Evolutionary conservation across 1,140 invertebrate species (phyloP), one percentile per base, ranked within the genome.

Genomic region (Tetramorium parvispinum): DNA sequence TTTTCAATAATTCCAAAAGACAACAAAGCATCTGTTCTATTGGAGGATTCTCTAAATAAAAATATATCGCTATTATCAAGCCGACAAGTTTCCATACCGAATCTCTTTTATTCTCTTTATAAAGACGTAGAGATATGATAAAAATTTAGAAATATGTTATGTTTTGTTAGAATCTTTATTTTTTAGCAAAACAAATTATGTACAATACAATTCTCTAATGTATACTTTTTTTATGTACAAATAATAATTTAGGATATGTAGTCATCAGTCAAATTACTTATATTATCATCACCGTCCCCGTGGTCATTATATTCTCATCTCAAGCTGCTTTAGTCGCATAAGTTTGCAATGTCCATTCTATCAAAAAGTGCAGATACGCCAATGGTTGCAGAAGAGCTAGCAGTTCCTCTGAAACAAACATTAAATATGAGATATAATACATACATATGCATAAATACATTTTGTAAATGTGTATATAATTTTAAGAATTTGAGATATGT

Each of bases 341-440:
- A 24, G 94, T 95, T 51, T 95, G 93, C 27, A 95, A 88, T 16
- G 94, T 95, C 94, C 94, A 95, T 92, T 95, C 94, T 21, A 95
- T 95, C 27, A 95, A 86, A 86, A 95, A 95, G 24, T 95, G 94
- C 71, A 92, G 92, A 77, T 93, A 93, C 0, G 95, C 92, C 59
- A 96, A 87, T 27, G 94, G 93, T 87, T 95, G 93, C 16, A 96
- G 68, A 4, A 95, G 86, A 4, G 91, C 91, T 40, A 96, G 89
- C 70, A 96, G 65, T 91, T 96, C 95, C 68, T 95, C 95, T 96
- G 89, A 27, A 95, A 95, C 11, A 73, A 87, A 89, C 37, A 70
- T 63, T 75, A 87, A 11, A 65, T 68, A n/a, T 57, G 10, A 13
- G 21, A 51, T 55, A 21, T 68, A 1, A 4, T n/a, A n/a, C n/a